Base-by-base conservation (phyloP, 2,797 vertebrate genomes). In the Syndactyla subalaris region DNA sequence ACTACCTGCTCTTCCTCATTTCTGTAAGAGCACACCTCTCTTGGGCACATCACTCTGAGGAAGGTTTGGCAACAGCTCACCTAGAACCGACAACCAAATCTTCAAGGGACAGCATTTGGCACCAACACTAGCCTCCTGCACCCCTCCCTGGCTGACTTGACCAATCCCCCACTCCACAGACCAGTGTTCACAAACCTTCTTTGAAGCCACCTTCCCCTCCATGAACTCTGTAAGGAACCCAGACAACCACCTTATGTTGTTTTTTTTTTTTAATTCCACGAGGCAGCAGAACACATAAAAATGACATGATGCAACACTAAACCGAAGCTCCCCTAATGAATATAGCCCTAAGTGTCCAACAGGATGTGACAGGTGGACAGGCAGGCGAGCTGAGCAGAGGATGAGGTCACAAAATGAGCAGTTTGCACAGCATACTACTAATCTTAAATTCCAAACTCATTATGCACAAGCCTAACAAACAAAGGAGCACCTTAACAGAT, bases 381-480 rank as follows among this genome's bases (percentile, higher is more conserved):
- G 94, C 62, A 71, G 86, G 93, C 8, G 7, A 88, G 89, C 77
- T 6, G 29, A 62, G 92, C 72, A 29, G 45, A 85, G 84, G 80
- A 94, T 87, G 91, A 96, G 90, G 87, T 91, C 96, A 96, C 14
- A 0, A 96, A 95, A 96, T 85, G 46, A 95, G 93, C 77, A 93
- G 59, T 95, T 55, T 94, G 92, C 93, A 87, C 43, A 61, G 77
- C 59, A 93, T 20, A 87, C 85, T 45, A 92, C 80, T 92, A 90
- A 96, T 88, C 89, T 91, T 77, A 88, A 95, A 96, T 96, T 95
- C 96, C 96, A 94, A 92, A 85, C 85, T 73, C 85, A 92, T 94
- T 94, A 86, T 94, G 89, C 94, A 96, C 59, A 46, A 94, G 41
- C 61, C 91, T 79, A 91, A 91, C 89, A 96, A 96, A 95, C 83